Evolutionary conservation across 2,888 invertebrate genomes (phyloP), one percentile per base, ranked within the genome.

Genomic region (Muscina levida): DNA sequence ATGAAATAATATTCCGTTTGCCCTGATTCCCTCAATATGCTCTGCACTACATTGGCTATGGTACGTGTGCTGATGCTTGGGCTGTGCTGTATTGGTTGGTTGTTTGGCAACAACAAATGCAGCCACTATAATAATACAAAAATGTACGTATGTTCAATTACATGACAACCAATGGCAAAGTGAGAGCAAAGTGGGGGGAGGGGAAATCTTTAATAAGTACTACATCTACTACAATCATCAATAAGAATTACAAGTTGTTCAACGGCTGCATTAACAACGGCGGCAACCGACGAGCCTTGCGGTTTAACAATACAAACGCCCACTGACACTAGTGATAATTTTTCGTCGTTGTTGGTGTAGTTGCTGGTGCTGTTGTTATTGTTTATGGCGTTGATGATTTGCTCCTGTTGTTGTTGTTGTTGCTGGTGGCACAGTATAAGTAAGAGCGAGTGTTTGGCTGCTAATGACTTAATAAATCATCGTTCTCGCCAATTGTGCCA

Each of bases 401-500:
- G 26, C 24, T 57, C 39, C 13, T 59, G 39, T 68, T 76, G 68
- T 56, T 39, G 76, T 37, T 72, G 37, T 37, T 72, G 57, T 46
- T 72, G 65, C 65, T 65, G 77, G 15, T 46, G 8, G 62, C 56
- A 39, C 78, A n/a, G 24, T 31, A 19, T 65, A 31, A 4, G 62
- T 24, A 6, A 51, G 13, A 1, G n/a, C 19, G 65, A 39, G 76
- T 82, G 72, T 74, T 76, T 57, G 76, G 65, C 65, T 87, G 87
- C 88, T 88, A 88, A 88, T 88, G 88, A 88, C 88, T 88, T 89
- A 88, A 88, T 88, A 88, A 88, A 88, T 89, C 89, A 88, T 87
- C 88, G 86, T 85, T 82, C 76, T 80, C 80, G 75, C 74, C 80
- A 82, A 82, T 82, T 81, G 75, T 75, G 80, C 75, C 77, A 81